Percentiles rank a stretch among this genome's conserved stretches.
These are phyloP conservation scores for Mylabris phalerata DNA, from an alignment of 1,140 invertebrate species.

Conservation along the genomic window DNA sequence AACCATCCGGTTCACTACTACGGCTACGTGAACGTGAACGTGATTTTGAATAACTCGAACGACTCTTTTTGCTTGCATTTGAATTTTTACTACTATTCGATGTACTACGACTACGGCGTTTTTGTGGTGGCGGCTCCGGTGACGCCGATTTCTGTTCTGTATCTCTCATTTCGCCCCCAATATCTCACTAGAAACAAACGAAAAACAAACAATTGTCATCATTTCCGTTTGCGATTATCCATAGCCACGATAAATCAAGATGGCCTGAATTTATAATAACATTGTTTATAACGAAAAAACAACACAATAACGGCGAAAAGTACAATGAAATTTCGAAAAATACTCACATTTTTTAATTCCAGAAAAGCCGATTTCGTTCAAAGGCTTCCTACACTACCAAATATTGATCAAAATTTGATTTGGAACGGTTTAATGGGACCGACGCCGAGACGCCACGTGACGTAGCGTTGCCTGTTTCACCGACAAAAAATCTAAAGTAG, in stretches of 20 bases:
- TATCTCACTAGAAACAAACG: too few species aligned
- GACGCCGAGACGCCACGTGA: conserved; percentile 7
- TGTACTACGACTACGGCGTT: conserved; percentile 29
- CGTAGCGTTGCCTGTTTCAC: not conserved
- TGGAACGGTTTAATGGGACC: not conserved
- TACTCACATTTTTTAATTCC: too few species aligned
- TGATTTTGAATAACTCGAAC: conserved; percentile 31
- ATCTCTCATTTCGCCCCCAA: conserved; percentile 22
- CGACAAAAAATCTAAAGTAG: not conserved
- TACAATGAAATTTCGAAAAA: too few species aligned
- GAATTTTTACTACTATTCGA: conserved; percentile 27
- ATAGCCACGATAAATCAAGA: too few species aligned
- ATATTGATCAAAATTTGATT: conserved; percentile 2
- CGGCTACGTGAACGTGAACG: conserved; percentile 37
- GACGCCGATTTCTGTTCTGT: conserved; percentile 27
- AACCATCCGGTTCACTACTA: conserved; percentile 41
- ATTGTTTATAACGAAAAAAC: too few species aligned
- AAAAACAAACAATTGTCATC: conserved; percentile 10
- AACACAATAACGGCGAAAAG: too few species aligned
- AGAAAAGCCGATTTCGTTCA: too few species aligned
- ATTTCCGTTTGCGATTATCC: not conserved
- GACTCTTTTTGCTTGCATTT: conserved; percentile 30
- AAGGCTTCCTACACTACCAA: too few species aligned
- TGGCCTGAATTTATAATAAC: too few species aligned
- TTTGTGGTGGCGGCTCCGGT: conserved; percentile 14